A percentile compares a stretch with the other conserved stretches of the same genome.
Evolutionary conservation across 2,888 invertebrate species (phyloP).

Genomic region (Magallana nippona): DNA sequence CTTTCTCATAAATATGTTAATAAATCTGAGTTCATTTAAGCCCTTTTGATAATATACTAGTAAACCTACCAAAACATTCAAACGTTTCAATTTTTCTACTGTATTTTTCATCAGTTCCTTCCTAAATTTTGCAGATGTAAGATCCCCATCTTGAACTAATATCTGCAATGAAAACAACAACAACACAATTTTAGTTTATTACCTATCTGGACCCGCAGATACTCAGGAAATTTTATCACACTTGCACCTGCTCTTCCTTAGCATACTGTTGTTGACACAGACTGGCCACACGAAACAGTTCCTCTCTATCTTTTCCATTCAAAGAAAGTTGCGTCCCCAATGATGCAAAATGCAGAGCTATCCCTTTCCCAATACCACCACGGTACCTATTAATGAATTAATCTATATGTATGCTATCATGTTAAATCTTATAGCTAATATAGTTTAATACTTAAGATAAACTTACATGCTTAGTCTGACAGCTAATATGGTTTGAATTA

Average conservation of each 20-base stretch:
- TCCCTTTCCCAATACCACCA: slow-evolving; percentile 71
- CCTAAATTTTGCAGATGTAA: slow-evolving; percentile 28
- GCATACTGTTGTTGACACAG: slow-evolving; percentile 57
- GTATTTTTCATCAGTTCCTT: slow-evolving; percentile 34
- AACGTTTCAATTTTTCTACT: slow-evolving; percentile 53
- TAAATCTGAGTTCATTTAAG: too few relatives aligned
- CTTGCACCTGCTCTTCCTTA: slow-evolving; percentile 52
- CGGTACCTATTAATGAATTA: slow-evolving; percentile 65
- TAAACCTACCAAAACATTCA: slow-evolving; percentile 60
- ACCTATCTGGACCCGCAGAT: too few relatives aligned
- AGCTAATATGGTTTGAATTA: too few relatives aligned
- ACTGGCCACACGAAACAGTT: slow-evolving; percentile 60
- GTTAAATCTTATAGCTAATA: neutral
- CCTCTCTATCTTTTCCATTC: slow-evolving; percentile 64
- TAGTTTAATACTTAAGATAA: too few relatives aligned
- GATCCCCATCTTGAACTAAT: slow-evolving; percentile 31
- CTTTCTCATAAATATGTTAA: too few relatives aligned
- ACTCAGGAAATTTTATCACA: neutral
- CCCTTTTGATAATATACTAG: too few relatives aligned
- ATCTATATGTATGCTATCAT: neutral
- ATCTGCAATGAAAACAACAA: slow-evolving; percentile 14
- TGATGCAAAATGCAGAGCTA: slow-evolving; percentile 67
- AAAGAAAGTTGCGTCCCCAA: slow-evolving; percentile 65
- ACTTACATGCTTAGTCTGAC: too few relatives aligned
- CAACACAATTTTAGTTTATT: neutral